Base-by-base conservation (phyloP, 1,140 invertebrate species). In the Thalassaphorura encarpata region DNA sequence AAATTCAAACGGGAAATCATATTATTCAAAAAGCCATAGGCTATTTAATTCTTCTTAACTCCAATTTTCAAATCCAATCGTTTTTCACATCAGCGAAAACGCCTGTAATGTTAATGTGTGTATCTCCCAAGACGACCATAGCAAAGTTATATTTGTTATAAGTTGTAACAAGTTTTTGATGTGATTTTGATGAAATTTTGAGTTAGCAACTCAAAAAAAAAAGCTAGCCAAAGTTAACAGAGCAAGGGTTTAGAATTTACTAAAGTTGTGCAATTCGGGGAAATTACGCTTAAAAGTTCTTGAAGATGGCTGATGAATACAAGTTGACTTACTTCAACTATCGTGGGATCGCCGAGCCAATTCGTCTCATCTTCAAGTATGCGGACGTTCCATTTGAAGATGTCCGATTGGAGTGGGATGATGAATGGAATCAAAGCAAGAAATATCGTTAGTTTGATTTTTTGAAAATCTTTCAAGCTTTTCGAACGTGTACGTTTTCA, bases 291-390 rank as follows among this genome's bases (percentile, higher is more conserved):
- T n/a, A 11, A 36, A n/a, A 36, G 33, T 11, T 36, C 11, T 11
- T 11, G n/a, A 36, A 36, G n/a, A 43, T 8, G 11, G 18, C 18
- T 6, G 19, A 6, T 13, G 42, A 43, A 8, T 81, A 80, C 67
- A 82, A 80, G 61, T 68, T 84, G 16, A 79, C 76, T 52, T 84
- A 84, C 62, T 84, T 83, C 70, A 76, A 80, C 63, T 71, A 79
- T n/a, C 78, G 76, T 69, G 82, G 80, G 15, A 68, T 84, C 26
- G 82, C 74, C 21, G 82, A 87, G 68, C 76, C 81, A 2, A 77
- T 83, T 54, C 74, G 84, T 52, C 78, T 79, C 56, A 69, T 86
- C 16, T 71, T 85, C 41, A 75, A 75, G 27, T 82, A 83, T 63
- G 77, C 78, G 13, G 76, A 71, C 33, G 69, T 80, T 45, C 72